Evolutionary conservation across 2,113 vertebrate genomes (phyloP).

Genomic region (Prunella himalayana): DNA sequence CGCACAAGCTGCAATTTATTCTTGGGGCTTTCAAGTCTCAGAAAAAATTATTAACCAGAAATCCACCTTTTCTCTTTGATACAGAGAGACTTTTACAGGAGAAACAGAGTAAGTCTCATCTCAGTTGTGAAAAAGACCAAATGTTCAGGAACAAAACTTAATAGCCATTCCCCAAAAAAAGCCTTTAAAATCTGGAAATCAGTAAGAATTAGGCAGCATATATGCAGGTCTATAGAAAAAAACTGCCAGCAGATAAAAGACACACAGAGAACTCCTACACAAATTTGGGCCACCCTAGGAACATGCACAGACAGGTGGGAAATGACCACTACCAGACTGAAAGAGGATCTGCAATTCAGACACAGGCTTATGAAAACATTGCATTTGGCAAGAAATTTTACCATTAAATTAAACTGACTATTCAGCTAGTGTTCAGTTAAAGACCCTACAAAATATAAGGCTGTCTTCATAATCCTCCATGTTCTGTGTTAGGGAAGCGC

Average conservation of each 20-base stretch:
- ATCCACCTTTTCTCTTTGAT: background rate
- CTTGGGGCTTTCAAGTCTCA: background rate
- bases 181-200: background rate
- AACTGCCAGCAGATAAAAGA: background rate
- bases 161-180: fast-evolving
- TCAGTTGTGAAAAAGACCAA: background rate
- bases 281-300: background rate
- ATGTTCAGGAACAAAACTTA: background rate
- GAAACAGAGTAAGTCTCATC: background rate
- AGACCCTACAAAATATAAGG: background rate
- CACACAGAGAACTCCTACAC: background rate
- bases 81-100: background rate
- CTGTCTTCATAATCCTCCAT: background rate
- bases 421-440: background rate
- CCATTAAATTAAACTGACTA: background rate
- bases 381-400: background rate
- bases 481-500: background rate
- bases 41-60: background rate
- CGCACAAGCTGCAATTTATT: background rate
- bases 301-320: background rate
- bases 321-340: background rate
- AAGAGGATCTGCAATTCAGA: background rate
- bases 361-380: background rate
- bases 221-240: background rate
- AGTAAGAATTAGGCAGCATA: background rate